Conservation (phyloP, 1,140 invertebrate genomes). For the Drosophila pectinifera region DNA sequence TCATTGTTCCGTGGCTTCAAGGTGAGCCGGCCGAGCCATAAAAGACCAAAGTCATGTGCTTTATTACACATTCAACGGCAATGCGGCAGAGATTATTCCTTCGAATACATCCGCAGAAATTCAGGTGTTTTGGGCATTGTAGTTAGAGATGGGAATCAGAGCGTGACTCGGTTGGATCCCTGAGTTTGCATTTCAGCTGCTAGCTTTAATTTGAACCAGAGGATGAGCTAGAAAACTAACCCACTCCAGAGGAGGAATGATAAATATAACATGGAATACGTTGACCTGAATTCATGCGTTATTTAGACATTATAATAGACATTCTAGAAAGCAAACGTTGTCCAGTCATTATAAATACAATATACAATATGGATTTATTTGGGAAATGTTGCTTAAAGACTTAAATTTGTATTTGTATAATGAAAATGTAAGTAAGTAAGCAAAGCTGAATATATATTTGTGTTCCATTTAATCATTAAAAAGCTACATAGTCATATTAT, state of each 20-base stretch:
- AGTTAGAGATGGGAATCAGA: conserved; percentile 41
- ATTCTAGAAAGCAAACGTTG: not conserved
- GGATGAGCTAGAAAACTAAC: not conserved
- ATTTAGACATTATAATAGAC: not conserved
- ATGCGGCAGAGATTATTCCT: conserved; percentile 70
- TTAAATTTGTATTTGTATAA: no score
- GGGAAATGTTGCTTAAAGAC: no score
- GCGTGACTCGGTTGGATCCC: conserved; percentile 38
- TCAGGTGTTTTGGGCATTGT: conserved; percentile 37
- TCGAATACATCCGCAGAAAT: conserved; percentile 21
- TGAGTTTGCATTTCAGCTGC: not conserved
- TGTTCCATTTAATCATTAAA: no score
- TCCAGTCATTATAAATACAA: not conserved
- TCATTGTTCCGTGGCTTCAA: conserved; percentile 40
- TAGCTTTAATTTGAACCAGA: conserved; percentile 11
- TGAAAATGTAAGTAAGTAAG: no score
- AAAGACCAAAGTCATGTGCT: conserved; percentile 77
- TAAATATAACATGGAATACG: not conserved
- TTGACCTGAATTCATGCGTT: no score
- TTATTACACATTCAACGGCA: conserved; percentile 81
- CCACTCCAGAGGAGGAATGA: not conserved
- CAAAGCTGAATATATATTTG: no score
- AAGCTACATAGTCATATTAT: no score
- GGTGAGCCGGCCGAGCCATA: conserved; percentile 54
- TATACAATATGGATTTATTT: no score